A percentile compares a stretch with the other conserved stretches of the same genome.
Conservation (phyloP, 1,140 invertebrate species). For the Zaprionus lachaisei region DNA sequence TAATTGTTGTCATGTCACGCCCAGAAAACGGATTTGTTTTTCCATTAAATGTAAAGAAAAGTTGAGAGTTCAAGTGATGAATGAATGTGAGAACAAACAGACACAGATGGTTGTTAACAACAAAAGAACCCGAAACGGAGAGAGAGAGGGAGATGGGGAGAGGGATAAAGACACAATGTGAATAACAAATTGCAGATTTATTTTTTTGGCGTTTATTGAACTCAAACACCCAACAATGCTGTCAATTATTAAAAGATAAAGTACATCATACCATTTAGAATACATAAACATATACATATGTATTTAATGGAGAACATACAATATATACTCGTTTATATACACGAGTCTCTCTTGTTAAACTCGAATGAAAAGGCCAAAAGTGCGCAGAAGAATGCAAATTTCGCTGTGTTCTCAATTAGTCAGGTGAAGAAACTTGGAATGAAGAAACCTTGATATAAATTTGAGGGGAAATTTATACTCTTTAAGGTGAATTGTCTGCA, state of each 20-base stretch:
- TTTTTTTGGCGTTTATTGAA: conserved; percentile 45
- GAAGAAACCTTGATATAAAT: not conserved
- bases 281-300: not conserved
- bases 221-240: conserved; percentile 25
- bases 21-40: conserved; percentile 51
- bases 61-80: conserved; percentile 70
- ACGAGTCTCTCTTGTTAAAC: conserved; percentile 6
- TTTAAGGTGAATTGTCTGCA: not conserved
- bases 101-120: conserved; percentile 41
- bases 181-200: conserved; percentile 57
- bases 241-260: conserved; percentile 25
- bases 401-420: conserved; percentile 7
- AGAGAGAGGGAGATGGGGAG: not conserved
- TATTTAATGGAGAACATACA: not conserved
- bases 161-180: conserved; percentile 15
- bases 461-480: not conserved
- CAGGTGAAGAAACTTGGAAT: conserved; percentile 10
- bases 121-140: not conserved
- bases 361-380: conserved; percentile 12
- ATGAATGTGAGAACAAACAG: conserved; percentile 51
- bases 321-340: not conserved
- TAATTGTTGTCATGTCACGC: conserved; percentile 31
- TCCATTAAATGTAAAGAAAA: conserved; percentile 54
- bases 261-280: not conserved
- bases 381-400: conserved; percentile 18